phyloP scores from a whole-genome alignment of 2,888 invertebrate genomes.

The Alloplasta piceator region DNA sequence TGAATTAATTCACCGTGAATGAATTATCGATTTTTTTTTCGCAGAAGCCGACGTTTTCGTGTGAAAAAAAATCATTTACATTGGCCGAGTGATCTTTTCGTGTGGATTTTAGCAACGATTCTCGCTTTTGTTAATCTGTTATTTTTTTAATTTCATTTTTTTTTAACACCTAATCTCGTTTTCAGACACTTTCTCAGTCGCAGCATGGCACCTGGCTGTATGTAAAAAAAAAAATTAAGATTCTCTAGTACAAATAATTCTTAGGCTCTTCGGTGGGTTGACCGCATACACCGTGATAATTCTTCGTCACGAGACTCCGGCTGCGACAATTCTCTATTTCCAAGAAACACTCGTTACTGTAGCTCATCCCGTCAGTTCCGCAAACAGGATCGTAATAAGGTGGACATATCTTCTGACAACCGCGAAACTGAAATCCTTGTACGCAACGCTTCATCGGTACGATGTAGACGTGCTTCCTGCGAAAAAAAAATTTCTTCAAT shows the following conservation, averaged over 20 bases:
- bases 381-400: conserved; percentile 95
- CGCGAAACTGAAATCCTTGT: conserved; percentile 92
- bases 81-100: not conserved
- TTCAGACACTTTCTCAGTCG: conserved; percentile 45
- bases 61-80: not conserved
- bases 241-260: conserved; percentile 91
- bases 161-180: not conserved
- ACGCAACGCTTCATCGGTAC: conserved; percentile 95
- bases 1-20: not conserved
- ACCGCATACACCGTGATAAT: conserved; percentile 93
- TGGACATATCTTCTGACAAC: conserved; percentile 94
- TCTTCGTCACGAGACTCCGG: conserved; percentile 90
- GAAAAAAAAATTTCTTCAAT: conserved; percentile 59
- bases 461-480: conserved; percentile 94
- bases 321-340: conserved; percentile 96
- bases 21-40: conserved; percentile 5
- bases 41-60: conserved; percentile 37
- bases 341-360: conserved; percentile 96
- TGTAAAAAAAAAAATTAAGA: conserved; percentile 28
- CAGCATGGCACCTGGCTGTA: conserved; percentile 61
- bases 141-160: not conserved
- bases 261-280: conserved; percentile 93
- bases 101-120: not conserved
- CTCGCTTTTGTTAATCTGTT: not conserved
- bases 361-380: conserved; percentile 96